Evolutionary conservation across 2,888 invertebrate genomes (phyloP).

Genomic region (Melinaea menophilus): DNA sequence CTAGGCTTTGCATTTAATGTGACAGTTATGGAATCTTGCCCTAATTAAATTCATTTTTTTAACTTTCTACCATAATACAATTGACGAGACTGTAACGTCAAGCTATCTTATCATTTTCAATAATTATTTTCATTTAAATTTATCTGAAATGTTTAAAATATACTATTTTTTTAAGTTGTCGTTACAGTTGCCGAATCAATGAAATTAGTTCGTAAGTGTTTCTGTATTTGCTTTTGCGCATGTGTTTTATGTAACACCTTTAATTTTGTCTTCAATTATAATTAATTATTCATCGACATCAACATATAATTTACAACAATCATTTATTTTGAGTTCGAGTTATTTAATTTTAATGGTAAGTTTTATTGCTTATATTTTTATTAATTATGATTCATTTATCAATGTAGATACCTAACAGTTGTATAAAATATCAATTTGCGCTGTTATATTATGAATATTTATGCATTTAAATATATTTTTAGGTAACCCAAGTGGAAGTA

Average conservation of each 20-base stretch:
- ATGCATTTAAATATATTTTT: constrained; percentile 68
- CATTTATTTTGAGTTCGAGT: constrained; percentile 33
- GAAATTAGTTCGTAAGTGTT: constrained; percentile 20
- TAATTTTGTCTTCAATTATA: constrained; percentile 26
- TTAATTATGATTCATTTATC: constrained; percentile 35
- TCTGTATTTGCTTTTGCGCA: constrained; percentile 30
- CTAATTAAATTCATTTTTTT: constrained; percentile 13
- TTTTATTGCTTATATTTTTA: constrained; percentile 44
- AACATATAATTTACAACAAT: constrained; percentile 22
- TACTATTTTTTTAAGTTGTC: constrained; percentile 6
- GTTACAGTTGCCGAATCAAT: constrained; percentile 16
- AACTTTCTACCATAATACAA: constrained; percentile 5
- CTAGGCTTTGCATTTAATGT: constrained; percentile 17
- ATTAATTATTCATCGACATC: constrained; percentile 23
- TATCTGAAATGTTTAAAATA: constrained; percentile 8
- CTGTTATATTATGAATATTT: constrained; percentile 44
- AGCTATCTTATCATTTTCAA: constrained; percentile 12
- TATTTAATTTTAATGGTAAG: constrained; percentile 70
- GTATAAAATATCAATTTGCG: constrained; percentile 17
- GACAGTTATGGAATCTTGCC: constrained; percentile 24
- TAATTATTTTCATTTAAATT: constrained; percentile 10
- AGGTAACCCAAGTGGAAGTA: constrained; percentile 77
- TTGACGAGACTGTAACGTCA: constrained; percentile 18
- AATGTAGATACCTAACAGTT: constrained; percentile 27
- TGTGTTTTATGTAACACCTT: constrained; percentile 33